Evolutionary conservation across 2,888 invertebrate species (phyloP), one percentile per base, ranked within the genome.

Genomic region (Strigamia crassipes): DNA sequence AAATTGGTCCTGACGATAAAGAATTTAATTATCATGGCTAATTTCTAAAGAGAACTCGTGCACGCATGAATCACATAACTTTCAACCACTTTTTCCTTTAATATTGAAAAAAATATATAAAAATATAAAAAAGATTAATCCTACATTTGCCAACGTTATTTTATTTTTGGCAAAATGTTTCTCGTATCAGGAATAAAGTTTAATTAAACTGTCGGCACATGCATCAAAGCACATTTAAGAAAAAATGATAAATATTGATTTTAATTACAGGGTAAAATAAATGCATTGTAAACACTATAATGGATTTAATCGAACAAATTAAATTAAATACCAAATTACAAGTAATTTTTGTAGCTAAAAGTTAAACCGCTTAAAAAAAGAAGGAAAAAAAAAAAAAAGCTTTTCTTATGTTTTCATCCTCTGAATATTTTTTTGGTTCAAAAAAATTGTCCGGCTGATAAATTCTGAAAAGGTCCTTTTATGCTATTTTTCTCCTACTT

Each of bases 21-120:
- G 73, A 73, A 73, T 73, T 73, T 73, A 73, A 73, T 73, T 73
- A 73, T 73, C 73, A 73, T 73, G 31, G 73, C 73, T 73, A 73
- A 73, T 73, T 73, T 73, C 73, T 31, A 73, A 27, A 73, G 73
- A 73, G 31, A 73, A 73, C 12, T 73, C 73, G 31, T 31, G 73
- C 73, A 73, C 31, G 73, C 73, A 27, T 27, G 73, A 73, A 31
- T 73, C 73, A 73, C 73, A 73, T 31, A 27, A 73, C 31, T 73
- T 73, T n/a, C 31, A 56, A 73, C 73, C 27, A 31, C 27, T 73
- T 73, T 73, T 31, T n/a, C 31, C 56, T 9, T n/a, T 56, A 21
- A 56, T 56, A 23, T 23, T 66, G n/a, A 21, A 66, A 66, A 5
- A 21, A 18, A 61, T n/a, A 61, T 23, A 61, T n/a, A 27, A 27